Conservation (phyloP, 1,140 invertebrate genomes). For the Bombus pascuorum region DNA sequence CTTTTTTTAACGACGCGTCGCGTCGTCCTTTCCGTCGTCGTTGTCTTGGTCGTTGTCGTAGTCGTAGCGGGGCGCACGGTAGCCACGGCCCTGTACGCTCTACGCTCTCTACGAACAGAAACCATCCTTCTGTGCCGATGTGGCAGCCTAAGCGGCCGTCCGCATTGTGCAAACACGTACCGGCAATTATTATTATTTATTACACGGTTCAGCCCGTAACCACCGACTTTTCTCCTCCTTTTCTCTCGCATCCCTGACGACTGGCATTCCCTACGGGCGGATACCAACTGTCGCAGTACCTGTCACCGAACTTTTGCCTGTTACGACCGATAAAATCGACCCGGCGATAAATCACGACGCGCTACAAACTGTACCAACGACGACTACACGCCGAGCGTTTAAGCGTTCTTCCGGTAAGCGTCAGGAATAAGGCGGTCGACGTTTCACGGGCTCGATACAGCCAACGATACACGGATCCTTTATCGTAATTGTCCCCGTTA, state of each 20-base stretch:
- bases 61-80: neutral
- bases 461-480: neutral
- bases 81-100: neutral
- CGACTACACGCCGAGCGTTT: neutral
- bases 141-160: constrained; percentile 72
- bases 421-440: neutral
- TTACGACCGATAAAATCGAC: constrained; percentile 58
- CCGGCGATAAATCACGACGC: constrained; percentile 46
- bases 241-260: constrained; percentile 17
- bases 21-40: no score
- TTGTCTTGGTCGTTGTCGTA: neutral
- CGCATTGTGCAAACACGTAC: constrained; percentile 81
- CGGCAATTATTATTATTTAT: constrained; percentile 81
- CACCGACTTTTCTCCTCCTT: constrained; percentile 67
- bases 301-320: constrained; percentile 59
- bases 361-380: neutral
- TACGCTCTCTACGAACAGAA: constrained; percentile 18
- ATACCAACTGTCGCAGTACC: constrained; percentile 70
- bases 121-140: constrained; percentile 52
- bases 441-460: neutral
- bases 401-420: constrained; percentile 10
- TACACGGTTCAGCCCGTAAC: constrained; percentile 71
- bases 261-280: constrained; percentile 47
- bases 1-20: constrained; percentile 40
- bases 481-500: neutral